phyloP scores from a whole-genome alignment of 2,888 invertebrate species.

The Creontiades dilutus region DNA sequence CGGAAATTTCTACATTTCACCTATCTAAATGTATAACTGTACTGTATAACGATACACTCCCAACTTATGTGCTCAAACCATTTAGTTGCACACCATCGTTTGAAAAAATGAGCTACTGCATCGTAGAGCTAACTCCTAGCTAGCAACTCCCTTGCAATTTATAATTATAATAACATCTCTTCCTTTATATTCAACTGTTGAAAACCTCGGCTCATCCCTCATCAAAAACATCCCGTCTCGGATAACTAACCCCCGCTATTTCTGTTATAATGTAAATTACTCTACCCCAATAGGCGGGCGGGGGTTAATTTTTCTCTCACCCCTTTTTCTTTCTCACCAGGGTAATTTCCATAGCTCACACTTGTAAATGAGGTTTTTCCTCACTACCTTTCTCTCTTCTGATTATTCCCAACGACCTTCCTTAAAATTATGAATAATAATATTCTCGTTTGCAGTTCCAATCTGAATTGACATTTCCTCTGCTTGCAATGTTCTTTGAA shows the following conservation, averaged over 20 bases:
- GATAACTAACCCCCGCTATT: slow-evolving; percentile 47
- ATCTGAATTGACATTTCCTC: slow-evolving; percentile 56
- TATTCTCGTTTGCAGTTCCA: slow-evolving; percentile 58
- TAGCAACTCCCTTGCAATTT: too few relatives aligned
- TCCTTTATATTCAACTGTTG: not conserved
- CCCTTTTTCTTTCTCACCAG: not conserved
- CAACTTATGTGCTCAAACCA: too few relatives aligned
- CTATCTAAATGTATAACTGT: too few relatives aligned
- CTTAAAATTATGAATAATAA: slow-evolving; percentile 63
- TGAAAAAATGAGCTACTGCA: too few relatives aligned
- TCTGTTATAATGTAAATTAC: slow-evolving; percentile 58
- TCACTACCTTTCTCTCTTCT: slow-evolving; percentile 30
- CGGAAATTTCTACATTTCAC: too few relatives aligned
- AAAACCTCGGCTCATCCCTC: not conserved
- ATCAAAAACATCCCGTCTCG: not conserved
- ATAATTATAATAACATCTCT: not conserved
- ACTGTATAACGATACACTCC: too few relatives aligned
- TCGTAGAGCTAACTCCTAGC: too few relatives aligned
- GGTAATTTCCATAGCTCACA: slow-evolving; percentile 63
- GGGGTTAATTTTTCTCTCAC: not conserved
- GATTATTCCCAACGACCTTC: slow-evolving; percentile 61
- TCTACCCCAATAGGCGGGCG: slow-evolving; percentile 43
- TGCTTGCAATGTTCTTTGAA: not conserved
- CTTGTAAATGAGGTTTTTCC: slow-evolving; percentile 61
- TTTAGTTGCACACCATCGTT: too few relatives aligned